Evolutionary conservation across 2,888 invertebrate genomes (phyloP).

Genomic region (Microctonus aethiopoides): DNA sequence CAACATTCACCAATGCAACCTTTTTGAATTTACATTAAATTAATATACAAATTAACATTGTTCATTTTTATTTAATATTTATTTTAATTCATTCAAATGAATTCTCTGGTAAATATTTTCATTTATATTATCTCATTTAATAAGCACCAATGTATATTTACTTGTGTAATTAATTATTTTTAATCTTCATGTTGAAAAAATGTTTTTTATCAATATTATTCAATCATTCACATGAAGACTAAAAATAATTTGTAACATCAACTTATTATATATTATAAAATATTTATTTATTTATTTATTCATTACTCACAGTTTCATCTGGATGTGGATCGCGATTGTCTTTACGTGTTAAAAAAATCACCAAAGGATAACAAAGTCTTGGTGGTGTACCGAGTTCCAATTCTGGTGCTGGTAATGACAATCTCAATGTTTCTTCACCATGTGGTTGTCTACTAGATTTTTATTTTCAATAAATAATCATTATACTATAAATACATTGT

Average conservation of each 20-base stretch:
- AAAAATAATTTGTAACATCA: no score
- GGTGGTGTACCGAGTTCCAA: conserved; percentile 80
- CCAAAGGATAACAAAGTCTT: conserved; percentile 80
- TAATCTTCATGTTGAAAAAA: no score
- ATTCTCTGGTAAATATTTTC: no score
- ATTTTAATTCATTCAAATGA: background rate
- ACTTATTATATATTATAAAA: background rate
- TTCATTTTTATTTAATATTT: background rate
- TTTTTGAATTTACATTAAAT: conserved; percentile 64
- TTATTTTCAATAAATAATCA: background rate
- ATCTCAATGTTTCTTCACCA: conserved; percentile 74
- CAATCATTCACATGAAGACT: no score
- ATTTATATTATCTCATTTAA: no score
- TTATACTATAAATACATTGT: no score
- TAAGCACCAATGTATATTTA: background rate
- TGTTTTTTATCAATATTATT: no score
- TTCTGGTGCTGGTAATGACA: conserved; percentile 73
- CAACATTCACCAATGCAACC: conserved; percentile 85
- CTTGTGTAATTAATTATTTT: no score
- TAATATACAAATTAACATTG: background rate
- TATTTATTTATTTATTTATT: no score
- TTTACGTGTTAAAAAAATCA: conserved; percentile 78
- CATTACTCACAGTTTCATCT: conserved; percentile 77
- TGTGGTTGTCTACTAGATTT: conserved; percentile 73
- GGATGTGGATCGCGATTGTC: conserved; percentile 75